phyloP scores from a whole-genome alignment of 2,888 invertebrate genomes.

The Rhogogaster chlorosoma region DNA sequence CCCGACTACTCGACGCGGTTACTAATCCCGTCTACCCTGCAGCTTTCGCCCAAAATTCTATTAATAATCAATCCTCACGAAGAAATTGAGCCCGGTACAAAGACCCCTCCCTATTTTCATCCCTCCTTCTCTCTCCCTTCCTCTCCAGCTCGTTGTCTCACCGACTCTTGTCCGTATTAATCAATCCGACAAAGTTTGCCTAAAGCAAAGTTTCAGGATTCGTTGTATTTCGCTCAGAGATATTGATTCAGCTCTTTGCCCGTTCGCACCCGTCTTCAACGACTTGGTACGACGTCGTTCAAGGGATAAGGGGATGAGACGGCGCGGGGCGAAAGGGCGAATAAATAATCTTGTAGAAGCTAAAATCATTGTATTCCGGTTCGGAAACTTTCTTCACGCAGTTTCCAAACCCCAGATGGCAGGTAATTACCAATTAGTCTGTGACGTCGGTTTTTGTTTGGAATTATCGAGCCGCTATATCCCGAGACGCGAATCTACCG shows the following conservation, averaged over 20 bases:
- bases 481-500: neutral
- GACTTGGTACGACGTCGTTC: neutral
- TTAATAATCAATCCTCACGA: slow-evolving; percentile 5
- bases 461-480: neutral
- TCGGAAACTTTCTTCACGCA: neutral
- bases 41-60: slow-evolving; percentile 11
- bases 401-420: neutral
- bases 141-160: neutral
- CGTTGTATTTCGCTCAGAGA: slow-evolving; percentile 20
- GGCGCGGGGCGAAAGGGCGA: neutral
- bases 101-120: neutral
- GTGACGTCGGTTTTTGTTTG: neutral
- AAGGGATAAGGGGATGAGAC: neutral
- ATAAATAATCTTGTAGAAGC: neutral
- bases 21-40: neutral
- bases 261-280: neutral
- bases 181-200: slow-evolving; percentile 27
- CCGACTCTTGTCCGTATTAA: slow-evolving; percentile 28
- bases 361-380: neutral
- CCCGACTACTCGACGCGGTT: slow-evolving; percentile 14
- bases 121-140: neutral
- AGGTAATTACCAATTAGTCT: neutral
- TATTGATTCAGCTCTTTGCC: slow-evolving; percentile 5
- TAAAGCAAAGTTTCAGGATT: slow-evolving; percentile 27
- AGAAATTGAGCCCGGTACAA: neutral